These are phyloP conservation scores for Galago senegalensis DNA, from an alignment of 2,797 vertebrate species.

Conservation along the genomic window DNA sequence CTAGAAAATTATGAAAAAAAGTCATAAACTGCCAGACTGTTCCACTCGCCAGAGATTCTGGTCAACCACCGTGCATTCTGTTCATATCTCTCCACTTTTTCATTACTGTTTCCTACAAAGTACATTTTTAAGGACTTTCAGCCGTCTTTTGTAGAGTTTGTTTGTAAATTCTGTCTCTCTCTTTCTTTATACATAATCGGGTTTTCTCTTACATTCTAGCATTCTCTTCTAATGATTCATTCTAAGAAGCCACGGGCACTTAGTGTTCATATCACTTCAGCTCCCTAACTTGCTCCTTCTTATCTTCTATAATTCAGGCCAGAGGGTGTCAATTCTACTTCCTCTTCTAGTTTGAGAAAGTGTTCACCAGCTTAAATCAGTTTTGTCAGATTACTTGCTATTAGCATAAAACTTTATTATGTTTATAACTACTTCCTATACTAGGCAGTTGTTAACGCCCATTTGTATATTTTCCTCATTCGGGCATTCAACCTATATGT, in stretches of 20 bases:
- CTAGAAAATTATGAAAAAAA: not conserved
- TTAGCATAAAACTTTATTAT: not conserved
- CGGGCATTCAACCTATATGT: not conserved
- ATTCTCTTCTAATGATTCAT: not conserved
- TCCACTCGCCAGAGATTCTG: not conserved
- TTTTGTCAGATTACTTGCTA: constrained; percentile 14
- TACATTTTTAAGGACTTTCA: not conserved
- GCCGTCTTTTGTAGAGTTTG: not conserved
- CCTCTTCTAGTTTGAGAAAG: not conserved
- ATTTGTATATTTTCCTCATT: not conserved
- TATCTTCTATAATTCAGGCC: not conserved
- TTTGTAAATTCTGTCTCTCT: not conserved
- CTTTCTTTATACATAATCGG: not conserved
- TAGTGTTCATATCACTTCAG: not conserved
- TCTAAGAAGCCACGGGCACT: not conserved
- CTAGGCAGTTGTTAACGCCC: not conserved
- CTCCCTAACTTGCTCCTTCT: not conserved
- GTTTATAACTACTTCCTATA: not conserved
- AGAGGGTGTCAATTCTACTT: not conserved
- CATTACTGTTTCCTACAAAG: not conserved
- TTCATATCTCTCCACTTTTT: not conserved
- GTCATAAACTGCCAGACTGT: not conserved
- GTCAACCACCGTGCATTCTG: not conserved
- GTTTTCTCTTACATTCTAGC: not conserved
- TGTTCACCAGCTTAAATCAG: not conserved